Percentiles rank a stretch among this genome's conserved stretches.
Conservation (phyloP, 2,113 vertebrate species). For the Manacus vitellinus region DNA sequence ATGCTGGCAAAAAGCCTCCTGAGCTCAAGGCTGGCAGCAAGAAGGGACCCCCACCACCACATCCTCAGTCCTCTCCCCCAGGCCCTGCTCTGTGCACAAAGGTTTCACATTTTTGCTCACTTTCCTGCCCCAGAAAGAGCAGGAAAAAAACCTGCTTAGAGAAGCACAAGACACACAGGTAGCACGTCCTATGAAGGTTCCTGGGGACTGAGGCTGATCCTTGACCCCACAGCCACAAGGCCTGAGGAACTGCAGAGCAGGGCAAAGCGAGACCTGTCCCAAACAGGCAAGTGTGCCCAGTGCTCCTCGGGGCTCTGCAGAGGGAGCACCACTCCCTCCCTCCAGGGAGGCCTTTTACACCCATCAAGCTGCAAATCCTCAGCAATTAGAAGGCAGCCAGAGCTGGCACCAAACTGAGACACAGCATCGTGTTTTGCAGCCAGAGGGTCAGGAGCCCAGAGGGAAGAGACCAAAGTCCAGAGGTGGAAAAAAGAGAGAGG, state of each 20-base stretch:
- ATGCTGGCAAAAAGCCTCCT: rapidly evolving
- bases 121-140: rapidly evolving
- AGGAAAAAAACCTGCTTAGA: not conserved
- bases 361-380: not conserved
- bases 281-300: rapidly evolving
- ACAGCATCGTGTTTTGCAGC: rapidly evolving
- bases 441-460: not conserved
- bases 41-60: rapidly evolving
- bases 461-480: not conserved
- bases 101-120: not conserved
- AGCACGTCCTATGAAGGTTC: rapidly evolving
- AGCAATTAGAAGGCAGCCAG: not conserved
- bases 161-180: rapidly evolving
- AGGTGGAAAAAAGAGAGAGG: conserved; percentile 15
- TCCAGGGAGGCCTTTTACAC: not conserved
- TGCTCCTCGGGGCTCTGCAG: rapidly evolving
- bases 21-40: not conserved
- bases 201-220: not conserved
- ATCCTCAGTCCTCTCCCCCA: rapidly evolving
- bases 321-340: rapidly evolving
- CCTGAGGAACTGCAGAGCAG: rapidly evolving
- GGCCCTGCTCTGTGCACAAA: rapidly evolving
- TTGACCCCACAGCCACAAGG: not conserved
- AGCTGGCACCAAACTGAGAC: not conserved
- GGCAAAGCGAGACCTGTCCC: rapidly evolving